Base-by-base conservation (phyloP, 2,113 vertebrate species). In the Spea bombifrons region DNA sequence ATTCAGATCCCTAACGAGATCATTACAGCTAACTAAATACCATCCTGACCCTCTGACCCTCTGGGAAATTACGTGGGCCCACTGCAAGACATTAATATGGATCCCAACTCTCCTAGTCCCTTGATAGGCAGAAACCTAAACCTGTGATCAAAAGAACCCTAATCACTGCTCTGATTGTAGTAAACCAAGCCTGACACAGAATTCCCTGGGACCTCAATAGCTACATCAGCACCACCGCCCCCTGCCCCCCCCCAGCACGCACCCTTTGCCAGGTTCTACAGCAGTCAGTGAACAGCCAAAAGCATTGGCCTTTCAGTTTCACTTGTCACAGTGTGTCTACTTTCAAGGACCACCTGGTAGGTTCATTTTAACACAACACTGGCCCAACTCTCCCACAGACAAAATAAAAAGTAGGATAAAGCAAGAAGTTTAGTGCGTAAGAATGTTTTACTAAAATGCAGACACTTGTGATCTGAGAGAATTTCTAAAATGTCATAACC, bases 11-110 rank as follows among this genome's bases (percentile, higher is more conserved):
- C 88, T 92, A 94, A 93, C 85, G 84, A 94, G 93, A 94, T 93
- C 94, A 94, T 94, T 95, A 94, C 92, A 83, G 86, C 89, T 91
- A 94, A 94, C 93, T 94, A 95, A 96, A 94, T 95, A 95, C 92
- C 92, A 93, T 92, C 90, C 92, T 88, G 90, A 93, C 94, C 94
- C 89, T 53, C 0, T 75, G 89, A 94, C 94, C 94, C 86, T 88
- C 89, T 90, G 89, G 89, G 91, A 93, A 94, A 90, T 89, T 90
- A 90, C 89, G 88, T 89, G 85, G 92, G 87, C 89, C 88, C 16
- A 71, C 82, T 91, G 89, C 84, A 86, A 88, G 91, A 91, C 91
- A 89, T 92, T 90, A 94, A 88, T 92, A 92, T 88, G 85, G 66
- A 77, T 85, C 84, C 80, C 84, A 78, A 69, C 81, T 81, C 87